A percentile compares a stretch with the other conserved stretches of the same genome.
Conservation (phyloP, 1,140 invertebrate species). For the Drosophila rufa region DNA sequence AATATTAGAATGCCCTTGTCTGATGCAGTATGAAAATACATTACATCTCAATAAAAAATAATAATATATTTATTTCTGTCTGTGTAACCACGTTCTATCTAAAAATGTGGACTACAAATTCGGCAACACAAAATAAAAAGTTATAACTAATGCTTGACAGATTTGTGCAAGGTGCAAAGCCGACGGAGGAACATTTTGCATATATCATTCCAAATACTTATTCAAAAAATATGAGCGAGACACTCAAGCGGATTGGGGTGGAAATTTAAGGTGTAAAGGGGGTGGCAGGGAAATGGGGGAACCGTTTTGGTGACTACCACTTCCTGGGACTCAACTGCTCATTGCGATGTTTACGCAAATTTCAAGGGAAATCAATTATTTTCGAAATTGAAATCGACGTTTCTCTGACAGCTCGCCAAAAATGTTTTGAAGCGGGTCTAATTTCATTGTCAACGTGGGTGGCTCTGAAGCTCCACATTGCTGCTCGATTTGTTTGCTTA, state of each 20-base stretch:
- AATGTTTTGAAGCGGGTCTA: constrained; percentile 81
- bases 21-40: neutral
- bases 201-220: constrained; percentile 46
- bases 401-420: constrained; percentile 78
- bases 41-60: neutral
- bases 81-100: constrained; percentile 43
- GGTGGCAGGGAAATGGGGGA: neutral
- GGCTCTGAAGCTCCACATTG: neutral
- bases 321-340: constrained; percentile 62
- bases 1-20: too few species aligned
- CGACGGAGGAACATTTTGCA: constrained; percentile 59
- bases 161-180: constrained; percentile 79
- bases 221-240: constrained; percentile 13
- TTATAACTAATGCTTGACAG: constrained; percentile 79
- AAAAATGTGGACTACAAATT: constrained; percentile 65
- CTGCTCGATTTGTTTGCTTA: constrained; percentile 36
- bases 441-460: constrained; percentile 73
- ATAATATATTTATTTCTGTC: neutral
- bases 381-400: constrained; percentile 79
- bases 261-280: constrained; percentile 18
- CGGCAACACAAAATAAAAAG: constrained; percentile 76
- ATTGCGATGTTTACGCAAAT: constrained; percentile 76
- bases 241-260: constrained; percentile 17
- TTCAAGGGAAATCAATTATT: constrained; percentile 78
- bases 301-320: constrained; percentile 42